Base-by-base conservation (phyloP, 2,888 invertebrate species). In the Thelaira solivaga region DNA sequence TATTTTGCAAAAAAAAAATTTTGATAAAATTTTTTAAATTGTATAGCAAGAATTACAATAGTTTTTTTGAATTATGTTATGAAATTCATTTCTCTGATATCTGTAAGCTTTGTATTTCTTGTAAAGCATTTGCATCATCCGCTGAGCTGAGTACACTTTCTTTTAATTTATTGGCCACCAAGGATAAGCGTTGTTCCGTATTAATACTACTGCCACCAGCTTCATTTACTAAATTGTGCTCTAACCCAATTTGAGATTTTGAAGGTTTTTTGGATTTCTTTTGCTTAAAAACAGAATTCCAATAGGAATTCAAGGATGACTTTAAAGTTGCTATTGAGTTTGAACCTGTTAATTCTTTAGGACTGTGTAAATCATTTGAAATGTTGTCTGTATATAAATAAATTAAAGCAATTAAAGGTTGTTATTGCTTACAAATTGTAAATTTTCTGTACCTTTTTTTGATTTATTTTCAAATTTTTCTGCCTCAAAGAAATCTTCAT, bases 241-340 rank as follows among this genome's bases (percentile, higher is more conserved):
- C 20, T 2, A 64, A 16, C 6, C 39, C 39, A 1, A 24, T n/a
- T 13, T 24, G 49, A 1, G 59, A 22, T 59, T 73, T 65, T 1
- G 16, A n/a, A 16, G 49, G 49, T 43, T 61, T 62, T 36, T 16
- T 43, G 49, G 3, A 16, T 72, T 76, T 80, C 45, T 72, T 80
- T n/a, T 26, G 49, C 36, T 84, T 84, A 39, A 87, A 86, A 0
- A 86, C 82, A 0, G 80, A 68, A 61, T 83, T 84, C 87, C 86
- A 88, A 78, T 85, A 86, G 29, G 53, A 80, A 0, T 86, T 84
- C 13, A 87, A 76, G 0, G 88, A 86, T 2, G 82, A 65, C 64
- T 83, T 86, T 10, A 87, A 51, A 18, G 81, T 81, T 4, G 77
- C 36, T 81, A 84, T 7, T n/a, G 43, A 69, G 74, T 80, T 0